Evolutionary conservation across 2,888 invertebrate genomes (phyloP), one percentile per base, ranked within the genome.

Genomic region (Hemithea aestivaria): DNA sequence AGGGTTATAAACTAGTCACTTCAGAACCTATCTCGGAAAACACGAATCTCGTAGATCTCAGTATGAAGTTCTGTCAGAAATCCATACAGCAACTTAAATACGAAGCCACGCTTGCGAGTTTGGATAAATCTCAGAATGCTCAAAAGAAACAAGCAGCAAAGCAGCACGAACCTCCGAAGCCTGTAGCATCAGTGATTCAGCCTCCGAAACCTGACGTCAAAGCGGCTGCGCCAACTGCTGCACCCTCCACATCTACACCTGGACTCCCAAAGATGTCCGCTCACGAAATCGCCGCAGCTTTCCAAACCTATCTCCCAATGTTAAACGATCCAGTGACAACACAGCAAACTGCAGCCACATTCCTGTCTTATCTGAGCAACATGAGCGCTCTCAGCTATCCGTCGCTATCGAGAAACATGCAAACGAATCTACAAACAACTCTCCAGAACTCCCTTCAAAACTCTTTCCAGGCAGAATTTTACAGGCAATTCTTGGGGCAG

Each of bases 61-160:
- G 92, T 29, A 84, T 91, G 50, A 93, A 92, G 66, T 91, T 91
- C 56, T 93, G 94, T 58, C 90, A 91, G 48, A 90, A 90, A 55
- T 82, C 91, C 48, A 88, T 89, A 37, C 78, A 89, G 10, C 76
- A 85, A 0, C 83, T 90, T 42, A 92, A 90, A 65, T 87, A 90
- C 35, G 84, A 88, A 43, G 84, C 88, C 2, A 85, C 77, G 1
- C 64, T 70, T 39, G 76, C 78, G 1, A 73, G 68, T 54, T 46
- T 76, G 31, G 81, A 82, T 30, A 83, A 81, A 45, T 71, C 51
- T 40, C 77, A 80, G 44, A 78, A 66, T 35, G 58, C 63, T n/a
- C 81, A 75, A 48, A 84, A 79, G 58, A 82, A 77, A 45, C 81
- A 75, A 48, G 53, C 59, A 1, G 49, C 66, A 1, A 84, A 77